Evolutionary conservation across 2,888 invertebrate species (phyloP), one percentile per base, ranked within the genome.

Genomic region (Aphelenchoides bicaudatus): DNA sequence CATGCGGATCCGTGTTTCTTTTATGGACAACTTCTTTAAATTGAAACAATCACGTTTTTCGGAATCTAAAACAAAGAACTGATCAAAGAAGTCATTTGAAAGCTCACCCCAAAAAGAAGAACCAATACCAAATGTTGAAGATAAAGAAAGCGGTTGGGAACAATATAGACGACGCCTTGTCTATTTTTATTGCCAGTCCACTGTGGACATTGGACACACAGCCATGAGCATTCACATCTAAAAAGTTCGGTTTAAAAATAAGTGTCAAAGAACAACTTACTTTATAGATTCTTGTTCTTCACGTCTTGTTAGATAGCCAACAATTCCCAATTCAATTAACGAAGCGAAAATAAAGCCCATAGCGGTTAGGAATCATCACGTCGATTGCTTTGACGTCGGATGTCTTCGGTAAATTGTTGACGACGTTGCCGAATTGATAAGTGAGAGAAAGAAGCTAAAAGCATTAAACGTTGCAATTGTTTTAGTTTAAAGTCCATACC

Each of bases 61-160:
- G n/a, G n/a, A n/a, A n/a, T n/a, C n/a, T n/a, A n/a, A n/a, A n/a
- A n/a, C n/a, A n/a, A n/a, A n/a, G n/a, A n/a, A n/a, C n/a, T n/a
- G n/a, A n/a, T n/a, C n/a, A n/a, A n/a, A n/a, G n/a, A n/a, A n/a
- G n/a, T n/a, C 37, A n/a, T n/a, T 43, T 43, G 8, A 19, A n/a
- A 10, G 23, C 70, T 61, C 59, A 76, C 74, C 77, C 77, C 46
- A 77, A 68, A 58, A 78, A 78, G 25, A 79, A 64, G 61, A 77
- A 70, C 78, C 78, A 78, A 60, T 78, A 78, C 72, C 76, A 78
- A 37, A 79, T 63, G 57, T 78, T 78, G 67, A 78, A 78, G n/a
- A 71, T 49, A 27, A 68, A 46, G 54, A 78, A 78, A 57, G 61
- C 68, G 10, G 67, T 49, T 1, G 78, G 78, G 56, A 78, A 78